Evolutionary conservation across 2,797 vertebrate genomes (phyloP).

Genomic region (Kryptopterus vitreolus): DNA sequence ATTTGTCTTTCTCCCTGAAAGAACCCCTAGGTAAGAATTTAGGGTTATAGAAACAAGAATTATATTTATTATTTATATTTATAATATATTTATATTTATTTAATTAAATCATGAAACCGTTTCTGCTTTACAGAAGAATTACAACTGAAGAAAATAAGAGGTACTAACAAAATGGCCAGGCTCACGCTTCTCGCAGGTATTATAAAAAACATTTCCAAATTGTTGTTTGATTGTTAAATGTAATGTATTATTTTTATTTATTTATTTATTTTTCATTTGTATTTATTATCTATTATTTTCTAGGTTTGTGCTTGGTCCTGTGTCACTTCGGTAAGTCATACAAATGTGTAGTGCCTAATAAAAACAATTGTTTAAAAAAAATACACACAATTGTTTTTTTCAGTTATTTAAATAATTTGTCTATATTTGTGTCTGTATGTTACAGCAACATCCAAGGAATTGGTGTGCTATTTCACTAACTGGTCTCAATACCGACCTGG

Average conservation of each 20-base stretch:
- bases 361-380: background rate
- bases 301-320: constrained; percentile 67
- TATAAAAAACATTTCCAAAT: background rate
- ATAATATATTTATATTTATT: no score
- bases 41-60: background rate
- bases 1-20: constrained; percentile 23
- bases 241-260: no score
- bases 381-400: background rate
- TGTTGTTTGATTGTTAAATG: background rate
- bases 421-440: background rate
- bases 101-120: no score
- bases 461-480: constrained; percentile 78
- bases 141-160: background rate
- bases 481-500: constrained; percentile 72
- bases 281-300: background rate
- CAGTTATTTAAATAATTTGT: background rate
- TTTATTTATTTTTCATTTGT: background rate
- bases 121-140: constrained; percentile 15
- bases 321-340: constrained; percentile 54
- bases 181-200: constrained; percentile 66
- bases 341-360: background rate
- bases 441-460: constrained; percentile 69
- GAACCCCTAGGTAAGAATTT: constrained; percentile 53
- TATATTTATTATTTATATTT: background rate
- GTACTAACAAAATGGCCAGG: constrained; percentile 58